These are phyloP conservation scores for Azemiops feae DNA, from an alignment of 2,113 vertebrate species.

Conservation along the genomic window DNA sequence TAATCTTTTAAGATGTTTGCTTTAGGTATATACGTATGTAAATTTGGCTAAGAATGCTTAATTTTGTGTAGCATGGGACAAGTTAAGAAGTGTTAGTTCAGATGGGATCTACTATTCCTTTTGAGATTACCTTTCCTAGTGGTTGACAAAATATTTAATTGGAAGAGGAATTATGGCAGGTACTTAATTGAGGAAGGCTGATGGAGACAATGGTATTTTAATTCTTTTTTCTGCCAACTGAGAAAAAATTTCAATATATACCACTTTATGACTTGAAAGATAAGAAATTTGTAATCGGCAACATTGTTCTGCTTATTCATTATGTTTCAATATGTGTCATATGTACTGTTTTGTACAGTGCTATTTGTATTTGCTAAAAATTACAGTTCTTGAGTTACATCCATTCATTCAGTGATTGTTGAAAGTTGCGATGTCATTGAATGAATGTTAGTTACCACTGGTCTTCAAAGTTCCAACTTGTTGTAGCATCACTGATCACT, in stretches of 20 bases:
- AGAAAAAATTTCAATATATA: neutral
- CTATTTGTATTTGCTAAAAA: neutral
- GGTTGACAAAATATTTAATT: conserved; percentile 7
- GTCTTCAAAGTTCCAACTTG: too few species aligned
- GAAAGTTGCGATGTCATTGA: too few species aligned
- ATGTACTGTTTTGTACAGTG: neutral
- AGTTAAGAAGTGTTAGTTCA: neutral
- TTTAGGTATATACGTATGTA: neutral
- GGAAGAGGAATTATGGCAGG: neutral
- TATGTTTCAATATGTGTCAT: neutral
- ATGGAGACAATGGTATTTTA: neutral
- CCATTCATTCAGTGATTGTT: too few species aligned
- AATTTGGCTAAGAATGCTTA: conserved; percentile 22
- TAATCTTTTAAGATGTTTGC: conserved; percentile 1
- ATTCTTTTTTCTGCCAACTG: neutral
- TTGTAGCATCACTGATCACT: neutral
- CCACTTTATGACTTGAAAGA: neutral
- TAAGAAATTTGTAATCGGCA: neutral
- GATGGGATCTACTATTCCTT: neutral
- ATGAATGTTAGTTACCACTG: too few species aligned
- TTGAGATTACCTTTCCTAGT: neutral
- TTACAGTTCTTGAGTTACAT: too few species aligned
- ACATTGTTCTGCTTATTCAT: neutral
- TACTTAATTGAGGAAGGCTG: neutral
- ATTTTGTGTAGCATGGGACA: conserved; percentile 25